Percentiles rank a stretch among this genome's conserved stretches.
Conservation (phyloP, 2,797 vertebrate genomes). For the Cuculus canorus region DNA sequence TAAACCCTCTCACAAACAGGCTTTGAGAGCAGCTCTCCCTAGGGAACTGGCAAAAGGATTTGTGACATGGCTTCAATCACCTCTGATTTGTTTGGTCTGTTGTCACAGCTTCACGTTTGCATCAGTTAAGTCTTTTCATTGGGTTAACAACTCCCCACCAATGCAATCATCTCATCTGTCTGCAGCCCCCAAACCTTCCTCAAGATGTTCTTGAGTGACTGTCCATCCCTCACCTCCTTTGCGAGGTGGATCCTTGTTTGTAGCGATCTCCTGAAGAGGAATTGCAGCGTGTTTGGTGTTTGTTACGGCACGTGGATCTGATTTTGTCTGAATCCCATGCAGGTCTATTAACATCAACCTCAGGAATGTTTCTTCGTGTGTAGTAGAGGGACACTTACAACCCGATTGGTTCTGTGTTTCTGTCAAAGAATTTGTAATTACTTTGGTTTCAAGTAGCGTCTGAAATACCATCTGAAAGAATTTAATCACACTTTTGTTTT, state of each 20-base stretch:
- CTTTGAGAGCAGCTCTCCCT: background rate
- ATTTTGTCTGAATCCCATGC: background rate
- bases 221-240: fast-evolving
- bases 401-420: background rate
- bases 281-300: fast-evolving
- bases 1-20: background rate
- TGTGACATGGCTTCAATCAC: background rate
- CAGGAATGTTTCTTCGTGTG: background rate
- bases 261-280: background rate
- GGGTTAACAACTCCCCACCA: no score
- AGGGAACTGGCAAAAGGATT: background rate
- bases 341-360: background rate
- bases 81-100: background rate
- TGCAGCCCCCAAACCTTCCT: background rate
- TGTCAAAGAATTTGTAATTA: background rate
- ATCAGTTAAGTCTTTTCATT: background rate
- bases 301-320: background rate
- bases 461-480: background rate
- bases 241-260: background rate
- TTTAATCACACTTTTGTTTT: background rate
- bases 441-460: background rate
- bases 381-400: background rate
- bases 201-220: no score
- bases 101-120: background rate
- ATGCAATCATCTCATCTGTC: no score